Conservation (phyloP, 2,113 vertebrate genomes). For the Nanger granti region DNA sequence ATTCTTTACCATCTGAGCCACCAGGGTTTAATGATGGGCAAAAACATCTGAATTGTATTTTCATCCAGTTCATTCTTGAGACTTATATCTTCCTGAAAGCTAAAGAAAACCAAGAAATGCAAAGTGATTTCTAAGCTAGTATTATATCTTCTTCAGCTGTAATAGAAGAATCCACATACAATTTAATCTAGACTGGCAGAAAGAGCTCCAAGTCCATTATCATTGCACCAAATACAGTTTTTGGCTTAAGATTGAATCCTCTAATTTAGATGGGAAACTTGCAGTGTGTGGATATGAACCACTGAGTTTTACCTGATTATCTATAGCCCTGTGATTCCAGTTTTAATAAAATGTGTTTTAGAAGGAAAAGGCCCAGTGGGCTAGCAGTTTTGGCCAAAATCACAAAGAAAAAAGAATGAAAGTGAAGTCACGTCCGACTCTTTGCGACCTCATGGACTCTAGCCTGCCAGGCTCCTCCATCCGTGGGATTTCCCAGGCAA, state of each 20-base stretch:
- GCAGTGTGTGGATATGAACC: not conserved
- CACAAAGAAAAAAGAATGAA: not conserved
- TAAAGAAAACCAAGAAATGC: conserved; percentile 8
- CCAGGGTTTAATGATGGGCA: not conserved
- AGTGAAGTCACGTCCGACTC: not conserved
- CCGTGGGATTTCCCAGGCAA: not conserved
- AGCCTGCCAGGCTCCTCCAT: not conserved
- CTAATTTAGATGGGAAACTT: not conserved
- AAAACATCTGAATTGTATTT: conserved; percentile 7
- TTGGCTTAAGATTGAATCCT: not conserved
- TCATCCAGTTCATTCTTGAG: not conserved
- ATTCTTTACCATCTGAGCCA: not conserved
- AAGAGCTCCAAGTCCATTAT: not conserved
- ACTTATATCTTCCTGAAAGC: not conserved
- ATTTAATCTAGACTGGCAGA: not conserved
- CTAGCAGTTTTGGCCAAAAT: not conserved
- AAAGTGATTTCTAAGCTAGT: not conserved
- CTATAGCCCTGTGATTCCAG: not conserved
- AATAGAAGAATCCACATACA: not conserved
- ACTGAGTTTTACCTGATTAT: not conserved
- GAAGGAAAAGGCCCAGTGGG: not conserved
- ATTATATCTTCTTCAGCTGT: not conserved
- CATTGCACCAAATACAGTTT: not conserved
- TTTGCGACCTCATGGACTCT: not conserved
- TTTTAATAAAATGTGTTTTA: not conserved